Evolutionary conservation across 1,140 invertebrate species (phyloP).

Genomic region (Apis florea): DNA sequence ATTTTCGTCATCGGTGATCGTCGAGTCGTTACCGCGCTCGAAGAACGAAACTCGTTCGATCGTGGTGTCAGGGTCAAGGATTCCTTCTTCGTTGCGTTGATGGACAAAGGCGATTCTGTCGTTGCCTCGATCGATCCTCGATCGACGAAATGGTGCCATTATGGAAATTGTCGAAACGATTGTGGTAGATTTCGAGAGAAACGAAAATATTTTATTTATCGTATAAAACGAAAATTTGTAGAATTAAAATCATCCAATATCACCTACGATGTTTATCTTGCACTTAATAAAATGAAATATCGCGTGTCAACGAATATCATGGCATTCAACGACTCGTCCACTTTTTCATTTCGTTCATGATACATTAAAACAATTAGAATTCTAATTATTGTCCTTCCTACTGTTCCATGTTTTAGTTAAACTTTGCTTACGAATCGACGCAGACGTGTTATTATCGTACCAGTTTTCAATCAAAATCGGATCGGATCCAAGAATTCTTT

Average conservation of each 20-base stretch:
- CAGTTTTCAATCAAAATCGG: too few relatives aligned
- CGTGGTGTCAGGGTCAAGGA: slow-evolving; percentile 47
- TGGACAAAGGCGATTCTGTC: background rate
- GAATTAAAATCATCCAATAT: background rate
- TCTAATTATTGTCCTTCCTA: too few relatives aligned
- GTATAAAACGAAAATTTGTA: too few relatives aligned
- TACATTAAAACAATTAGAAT: background rate
- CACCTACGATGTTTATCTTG: background rate
- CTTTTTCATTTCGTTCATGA: too few relatives aligned
- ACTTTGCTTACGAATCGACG: too few relatives aligned
- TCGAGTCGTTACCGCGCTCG: slow-evolving; percentile 27
- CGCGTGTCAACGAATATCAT: slow-evolving; percentile 50
- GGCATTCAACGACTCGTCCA: background rate
- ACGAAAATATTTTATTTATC: too few relatives aligned
- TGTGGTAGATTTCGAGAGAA: too few relatives aligned
- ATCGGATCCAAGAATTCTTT: too few relatives aligned
- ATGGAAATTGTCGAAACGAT: too few relatives aligned
- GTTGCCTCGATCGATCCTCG: background rate
- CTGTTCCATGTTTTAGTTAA: too few relatives aligned
- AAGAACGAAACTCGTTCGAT: slow-evolving; percentile 30
- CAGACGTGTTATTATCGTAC: too few relatives aligned
- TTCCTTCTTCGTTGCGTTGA: background rate
- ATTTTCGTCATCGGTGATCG: slow-evolving; percentile 53
- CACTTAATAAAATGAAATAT: slow-evolving; percentile 67
- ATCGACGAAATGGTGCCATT: too few relatives aligned